Conservation (phyloP, 2,113 vertebrate genomes). For the Circaetus cinerascens region DNA sequence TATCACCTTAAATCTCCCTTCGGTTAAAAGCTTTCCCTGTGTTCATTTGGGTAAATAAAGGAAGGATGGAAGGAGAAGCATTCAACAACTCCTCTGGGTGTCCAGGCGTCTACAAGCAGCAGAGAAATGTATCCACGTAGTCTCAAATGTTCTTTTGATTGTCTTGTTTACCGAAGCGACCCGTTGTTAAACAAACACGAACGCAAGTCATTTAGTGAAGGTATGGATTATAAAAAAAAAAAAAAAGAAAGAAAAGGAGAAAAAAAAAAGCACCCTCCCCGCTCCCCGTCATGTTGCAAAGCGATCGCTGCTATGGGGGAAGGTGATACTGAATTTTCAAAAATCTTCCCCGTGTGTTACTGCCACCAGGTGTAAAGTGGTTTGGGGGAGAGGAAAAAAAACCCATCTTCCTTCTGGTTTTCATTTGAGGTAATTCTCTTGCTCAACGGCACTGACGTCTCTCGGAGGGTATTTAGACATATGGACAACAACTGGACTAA, state of each 20-base stretch:
- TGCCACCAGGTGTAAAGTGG: conserved; percentile 11
- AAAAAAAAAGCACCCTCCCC: fast-evolving
- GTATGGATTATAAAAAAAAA: not conserved
- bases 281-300: not conserved
- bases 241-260: fast-evolving
- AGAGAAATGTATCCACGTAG: conserved; percentile 1
- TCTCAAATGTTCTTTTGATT: conserved; percentile 42
- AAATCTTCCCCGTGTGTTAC: not conserved
- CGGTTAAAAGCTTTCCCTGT: not conserved
- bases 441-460: not conserved
- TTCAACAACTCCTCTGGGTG: conserved; percentile 26
- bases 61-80: not conserved
- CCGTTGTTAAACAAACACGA: conserved; percentile 3
- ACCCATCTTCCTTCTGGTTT: not conserved
- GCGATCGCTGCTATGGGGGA: not conserved
- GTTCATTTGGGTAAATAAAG: conserved; percentile 16
- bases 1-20: conserved; percentile 18
- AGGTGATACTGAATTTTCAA: not conserved
- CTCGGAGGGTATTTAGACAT: conserved; percentile 43
- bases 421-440: not conserved
- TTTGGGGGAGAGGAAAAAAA: not conserved
- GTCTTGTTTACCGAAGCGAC: conserved; percentile 6
- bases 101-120: not conserved
- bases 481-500: conserved; percentile 58
- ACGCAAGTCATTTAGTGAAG: not conserved